Evolutionary conservation across 2,888 invertebrate species (phyloP).

Genomic region (Campoletis raptor): DNA sequence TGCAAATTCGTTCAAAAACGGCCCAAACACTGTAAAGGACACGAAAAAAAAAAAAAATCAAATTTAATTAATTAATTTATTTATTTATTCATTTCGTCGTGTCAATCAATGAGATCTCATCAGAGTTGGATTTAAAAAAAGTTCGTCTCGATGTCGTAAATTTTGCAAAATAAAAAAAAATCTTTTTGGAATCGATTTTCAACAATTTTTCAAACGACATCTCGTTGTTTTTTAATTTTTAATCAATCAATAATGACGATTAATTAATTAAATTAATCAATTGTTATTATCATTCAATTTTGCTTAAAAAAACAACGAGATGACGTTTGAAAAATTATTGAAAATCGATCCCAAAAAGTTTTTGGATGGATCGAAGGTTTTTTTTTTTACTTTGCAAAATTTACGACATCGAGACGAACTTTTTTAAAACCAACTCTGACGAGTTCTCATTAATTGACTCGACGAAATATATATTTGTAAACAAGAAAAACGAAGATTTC

Average conservation of each 20-base stretch:
- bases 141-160: background rate
- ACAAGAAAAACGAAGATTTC: constrained; percentile 4
- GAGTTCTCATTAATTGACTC: background rate
- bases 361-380: background rate
- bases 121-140: background rate
- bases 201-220: background rate
- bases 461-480: background rate
- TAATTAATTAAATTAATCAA: background rate
- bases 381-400: background rate
- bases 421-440: background rate
- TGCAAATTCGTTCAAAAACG: background rate
- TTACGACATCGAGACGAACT: background rate
- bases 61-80: no score
- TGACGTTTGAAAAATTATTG: background rate
- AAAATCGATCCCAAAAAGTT: background rate
- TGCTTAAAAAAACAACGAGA: background rate
- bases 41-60: background rate
- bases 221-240: background rate
- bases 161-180: background rate
- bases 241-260: no score
- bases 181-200: background rate
- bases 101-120: background rate
- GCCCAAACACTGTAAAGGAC: background rate
- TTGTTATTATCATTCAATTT: no score
- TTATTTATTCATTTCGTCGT: no score